Base-by-base conservation (phyloP, 1,140 invertebrate species). In the Drosophila nannoptera region DNA sequence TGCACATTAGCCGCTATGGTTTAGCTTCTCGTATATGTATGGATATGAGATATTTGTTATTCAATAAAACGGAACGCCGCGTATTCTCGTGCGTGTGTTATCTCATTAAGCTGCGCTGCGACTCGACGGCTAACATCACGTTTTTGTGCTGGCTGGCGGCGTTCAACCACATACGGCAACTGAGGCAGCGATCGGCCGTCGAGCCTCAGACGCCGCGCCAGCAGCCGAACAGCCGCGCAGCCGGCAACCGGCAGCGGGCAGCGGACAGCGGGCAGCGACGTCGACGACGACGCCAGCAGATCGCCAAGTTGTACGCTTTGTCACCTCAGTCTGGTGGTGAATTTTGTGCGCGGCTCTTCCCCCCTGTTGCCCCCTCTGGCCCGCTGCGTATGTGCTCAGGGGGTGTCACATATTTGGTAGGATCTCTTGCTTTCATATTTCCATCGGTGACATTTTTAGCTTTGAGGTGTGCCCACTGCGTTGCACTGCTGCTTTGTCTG, bases 81-180 rank as follows among this genome's bases (percentile, higher is more conserved):
- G 22, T 22, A 22, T 22, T 22, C 22, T 22, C 16, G 33, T 54
- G 50, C 67, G 42, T 67, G 50, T 29, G 48, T 35, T 50, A 16
- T 49, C 49, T 14, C n/a, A 9, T 31, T 46, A 53, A 31, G 33
- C 53, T 49, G 52, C 42, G 58, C 38, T 42, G 56, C 55, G 53
- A 73, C 75, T 52, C 43, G 36, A 52, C 54, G 43, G 46, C 49
- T 62, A 62, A 67, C 56, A 43, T 62, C 46, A 58, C 46, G 60
- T 65, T 65, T 65, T 75, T 73, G 54, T 48, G 66, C 55, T 67
- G 60, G 73, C 65, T 80, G 69, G 75, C 73, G 78, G 71, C 78
- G 69, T 75, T 63, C 78, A 82, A 82, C 75, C 75, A 61, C 75
- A 82, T 80, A 69, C 82, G 68, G 78, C 80, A 78, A 82, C 78